phyloP scores from a whole-genome alignment of 1,140 invertebrate genomes.

The Popillia japonica region DNA sequence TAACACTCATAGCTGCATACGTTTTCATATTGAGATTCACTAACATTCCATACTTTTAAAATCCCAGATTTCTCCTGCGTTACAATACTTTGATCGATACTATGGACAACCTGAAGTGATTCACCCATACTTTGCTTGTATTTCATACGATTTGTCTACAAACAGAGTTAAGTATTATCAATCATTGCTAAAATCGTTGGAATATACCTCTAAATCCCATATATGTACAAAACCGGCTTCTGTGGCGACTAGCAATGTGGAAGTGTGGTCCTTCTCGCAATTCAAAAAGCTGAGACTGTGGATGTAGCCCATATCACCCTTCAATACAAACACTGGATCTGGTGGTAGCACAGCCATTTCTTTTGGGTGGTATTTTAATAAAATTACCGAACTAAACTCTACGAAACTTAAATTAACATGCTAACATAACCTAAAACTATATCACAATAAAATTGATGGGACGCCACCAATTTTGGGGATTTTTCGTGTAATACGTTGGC shows the following conservation, averaged over 20 bases:
- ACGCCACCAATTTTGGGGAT: not conserved
- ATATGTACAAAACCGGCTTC: constrained; percentile 73
- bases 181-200: not conserved
- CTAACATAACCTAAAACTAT: constrained; percentile 31
- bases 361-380: constrained; percentile 11
- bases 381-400: constrained; percentile 1
- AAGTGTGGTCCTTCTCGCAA: constrained; percentile 61
- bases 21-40: constrained; percentile 67
- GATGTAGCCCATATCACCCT: constrained; percentile 71
- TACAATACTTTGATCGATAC: constrained; percentile 65
- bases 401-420: constrained; percentile 23
- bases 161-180: not conserved
- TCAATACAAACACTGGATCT: constrained; percentile 73
- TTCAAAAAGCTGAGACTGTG: constrained; percentile 72
- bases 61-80: constrained; percentile 75
- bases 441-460: constrained; percentile 17
- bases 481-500: no score
- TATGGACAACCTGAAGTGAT: constrained; percentile 66
- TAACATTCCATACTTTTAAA: constrained; percentile 71
- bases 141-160: constrained; percentile 68
- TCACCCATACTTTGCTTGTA: constrained; percentile 66
- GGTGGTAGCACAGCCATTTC: constrained; percentile 66
- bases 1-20: constrained; percentile 67
- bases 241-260: constrained; percentile 73
- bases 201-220: constrained; percentile 75